Conservation (phyloP, 2,888 invertebrate species). For the Oeneis ivallda region DNA sequence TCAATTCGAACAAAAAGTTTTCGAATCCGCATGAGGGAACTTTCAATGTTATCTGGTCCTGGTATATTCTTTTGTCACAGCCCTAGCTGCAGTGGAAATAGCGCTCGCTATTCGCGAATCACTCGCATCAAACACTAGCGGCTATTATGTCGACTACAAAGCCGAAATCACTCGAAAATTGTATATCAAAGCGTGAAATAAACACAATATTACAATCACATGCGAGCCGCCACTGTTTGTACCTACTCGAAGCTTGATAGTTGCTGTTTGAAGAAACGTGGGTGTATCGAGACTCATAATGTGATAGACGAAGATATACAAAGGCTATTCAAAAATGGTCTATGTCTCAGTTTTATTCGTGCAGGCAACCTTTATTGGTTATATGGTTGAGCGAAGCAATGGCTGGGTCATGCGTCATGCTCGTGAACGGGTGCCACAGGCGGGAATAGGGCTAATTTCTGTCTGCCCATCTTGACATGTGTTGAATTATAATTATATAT, state of each 20-base stretch:
- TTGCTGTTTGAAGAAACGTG: slow-evolving; percentile 23
- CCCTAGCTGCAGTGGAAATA: slow-evolving; percentile 33
- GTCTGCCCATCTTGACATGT: too few species aligned
- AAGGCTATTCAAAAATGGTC: too few species aligned
- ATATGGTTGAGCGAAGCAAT: too few species aligned
- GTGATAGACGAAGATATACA: background rate
- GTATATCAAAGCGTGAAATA: slow-evolving; percentile 44
- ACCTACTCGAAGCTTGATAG: slow-evolving; percentile 35
- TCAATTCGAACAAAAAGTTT: too few species aligned
- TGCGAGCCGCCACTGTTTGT: slow-evolving; percentile 39
- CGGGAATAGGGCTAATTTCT: too few species aligned
- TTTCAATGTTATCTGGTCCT: too few species aligned
- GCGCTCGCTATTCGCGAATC: slow-evolving; percentile 38
- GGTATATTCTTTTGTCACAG: slow-evolving; percentile 9
- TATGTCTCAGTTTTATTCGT: too few species aligned
- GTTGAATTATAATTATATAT: too few species aligned
- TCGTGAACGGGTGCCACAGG: too few species aligned
- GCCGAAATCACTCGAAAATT: slow-evolving; percentile 45
- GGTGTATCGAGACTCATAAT: slow-evolving; percentile 4
- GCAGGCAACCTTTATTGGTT: too few species aligned
- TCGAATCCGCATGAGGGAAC: too few species aligned
- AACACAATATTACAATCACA: slow-evolving; percentile 41
- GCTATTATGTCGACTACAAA: slow-evolving; percentile 46
- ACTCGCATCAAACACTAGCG: slow-evolving; percentile 39
- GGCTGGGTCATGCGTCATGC: too few species aligned